These are phyloP conservation scores for Apostichopus parvimensis DNA, from an alignment of 35 echinoderm and acorn worm species.

Conservation along the genomic window DNA sequence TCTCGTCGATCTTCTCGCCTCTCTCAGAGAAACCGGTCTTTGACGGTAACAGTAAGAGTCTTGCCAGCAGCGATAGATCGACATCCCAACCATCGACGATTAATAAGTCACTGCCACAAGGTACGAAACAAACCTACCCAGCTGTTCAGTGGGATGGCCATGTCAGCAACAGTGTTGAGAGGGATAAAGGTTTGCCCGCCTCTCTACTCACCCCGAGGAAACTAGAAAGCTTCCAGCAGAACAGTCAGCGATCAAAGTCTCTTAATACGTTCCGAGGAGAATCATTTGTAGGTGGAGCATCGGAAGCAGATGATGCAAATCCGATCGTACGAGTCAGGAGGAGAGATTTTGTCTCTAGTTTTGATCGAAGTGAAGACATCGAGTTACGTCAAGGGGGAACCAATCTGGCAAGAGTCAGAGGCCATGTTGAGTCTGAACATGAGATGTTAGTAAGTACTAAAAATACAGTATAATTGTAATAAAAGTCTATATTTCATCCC, in stretches of 20 bases:
- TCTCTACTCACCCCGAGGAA: conserved; percentile 4
- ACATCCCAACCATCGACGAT: not conserved
- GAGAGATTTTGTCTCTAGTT: conserved; percentile 17
- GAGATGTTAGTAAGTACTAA: not conserved
- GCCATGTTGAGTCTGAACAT: not conserved
- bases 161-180: not conserved
- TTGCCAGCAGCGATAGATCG: not conserved
- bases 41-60: conserved; percentile 3
- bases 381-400: not conserved
- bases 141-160: not conserved
- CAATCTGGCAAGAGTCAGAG: not conserved
- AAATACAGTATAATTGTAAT: not conserved
- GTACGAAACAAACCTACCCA: not conserved
- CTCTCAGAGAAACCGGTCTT: conserved; percentile 1
- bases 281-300: not conserved
- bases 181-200: not conserved
- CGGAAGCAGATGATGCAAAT: not conserved
- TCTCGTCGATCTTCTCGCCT: conserved; percentile 44
- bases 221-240: not conserved
- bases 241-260: not conserved
- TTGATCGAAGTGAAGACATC: not conserved
- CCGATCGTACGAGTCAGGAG: not conserved
- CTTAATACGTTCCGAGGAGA: not conserved
- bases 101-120: not conserved
- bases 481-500: no score